Evolutionary conservation across 2,797 vertebrate genomes (phyloP).

Genomic region (Salmo trutta): DNA sequence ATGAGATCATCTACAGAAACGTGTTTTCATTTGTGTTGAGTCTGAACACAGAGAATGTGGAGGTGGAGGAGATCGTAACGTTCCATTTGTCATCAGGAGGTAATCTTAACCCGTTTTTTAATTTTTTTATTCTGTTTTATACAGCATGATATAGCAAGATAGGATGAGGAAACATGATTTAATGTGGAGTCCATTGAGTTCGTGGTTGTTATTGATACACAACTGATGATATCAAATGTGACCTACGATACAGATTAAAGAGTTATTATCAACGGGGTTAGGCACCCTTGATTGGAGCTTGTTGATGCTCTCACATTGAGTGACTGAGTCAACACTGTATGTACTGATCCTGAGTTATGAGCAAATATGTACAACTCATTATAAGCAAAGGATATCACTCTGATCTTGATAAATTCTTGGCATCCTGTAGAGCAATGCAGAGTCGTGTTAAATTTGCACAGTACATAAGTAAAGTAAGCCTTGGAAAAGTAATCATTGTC

Average conservation of each 20-base stretch:
- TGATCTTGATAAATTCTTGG: neutral
- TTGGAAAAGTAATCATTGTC: neutral
- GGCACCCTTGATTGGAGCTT: neutral
- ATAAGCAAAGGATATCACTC: neutral
- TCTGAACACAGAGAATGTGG: neutral
- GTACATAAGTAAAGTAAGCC: neutral
- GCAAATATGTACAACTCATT: neutral
- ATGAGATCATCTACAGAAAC: slow-evolving; percentile 7
- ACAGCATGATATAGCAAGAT: neutral
- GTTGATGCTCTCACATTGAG: neutral
- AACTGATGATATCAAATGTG: neutral
- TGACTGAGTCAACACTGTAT: neutral
- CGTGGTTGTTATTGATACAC: neutral
- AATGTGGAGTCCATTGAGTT: neutral
- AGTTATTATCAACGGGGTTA: no score
- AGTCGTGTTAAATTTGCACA: neutral
- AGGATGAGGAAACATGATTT: neutral
- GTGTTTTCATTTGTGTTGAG: neutral
- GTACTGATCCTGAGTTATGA: neutral
- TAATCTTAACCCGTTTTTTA: slow-evolving; percentile 3
- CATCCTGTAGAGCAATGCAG: neutral
- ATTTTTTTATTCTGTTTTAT: neutral
- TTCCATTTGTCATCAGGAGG: neutral
- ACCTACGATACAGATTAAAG: neutral
- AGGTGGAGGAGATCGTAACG: neutral